These are phyloP conservation scores for Brachionus paranguensis DNA, from an alignment of 1,140 invertebrate genomes.

Conservation along the genomic window DNA sequence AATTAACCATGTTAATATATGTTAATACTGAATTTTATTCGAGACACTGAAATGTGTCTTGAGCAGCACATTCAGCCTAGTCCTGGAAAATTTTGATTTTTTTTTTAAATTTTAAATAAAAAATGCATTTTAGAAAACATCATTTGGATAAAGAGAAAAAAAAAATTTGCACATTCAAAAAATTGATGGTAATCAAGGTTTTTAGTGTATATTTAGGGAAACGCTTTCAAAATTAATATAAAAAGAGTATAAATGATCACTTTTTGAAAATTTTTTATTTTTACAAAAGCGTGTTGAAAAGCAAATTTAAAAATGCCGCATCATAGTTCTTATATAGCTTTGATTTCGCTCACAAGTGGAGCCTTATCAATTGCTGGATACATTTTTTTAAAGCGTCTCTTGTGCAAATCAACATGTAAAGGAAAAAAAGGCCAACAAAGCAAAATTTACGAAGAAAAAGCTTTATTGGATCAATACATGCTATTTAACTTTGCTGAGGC, in stretches of 20 bases:
- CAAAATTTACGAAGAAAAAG: constrained; percentile 39
- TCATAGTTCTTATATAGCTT: background rate
- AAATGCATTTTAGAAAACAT: background rate
- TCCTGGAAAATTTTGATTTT: background rate
- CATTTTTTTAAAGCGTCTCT: constrained; percentile 11
- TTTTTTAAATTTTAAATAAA: background rate
- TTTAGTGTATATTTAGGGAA: background rate
- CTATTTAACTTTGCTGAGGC: constrained; percentile 31
- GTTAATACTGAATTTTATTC: background rate
- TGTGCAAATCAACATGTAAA: background rate
- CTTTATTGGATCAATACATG: constrained; percentile 39
- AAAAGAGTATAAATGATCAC: background rate
- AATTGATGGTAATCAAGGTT: background rate
- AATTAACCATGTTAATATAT: background rate
- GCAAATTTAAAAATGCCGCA: background rate
- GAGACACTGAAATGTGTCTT: background rate
- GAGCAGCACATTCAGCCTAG: background rate
- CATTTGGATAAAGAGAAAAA: background rate
- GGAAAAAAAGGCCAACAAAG: constrained; percentile 1
- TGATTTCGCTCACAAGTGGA: constrained; percentile 8
- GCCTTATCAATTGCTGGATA: constrained; percentile 23
- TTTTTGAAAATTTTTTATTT: background rate
- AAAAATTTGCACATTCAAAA: background rate
- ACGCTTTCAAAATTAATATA: background rate
- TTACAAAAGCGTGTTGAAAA: background rate